Evolutionary conservation across 2,888 invertebrate species (phyloP).

Genomic region (Euplexia lucipara): DNA sequence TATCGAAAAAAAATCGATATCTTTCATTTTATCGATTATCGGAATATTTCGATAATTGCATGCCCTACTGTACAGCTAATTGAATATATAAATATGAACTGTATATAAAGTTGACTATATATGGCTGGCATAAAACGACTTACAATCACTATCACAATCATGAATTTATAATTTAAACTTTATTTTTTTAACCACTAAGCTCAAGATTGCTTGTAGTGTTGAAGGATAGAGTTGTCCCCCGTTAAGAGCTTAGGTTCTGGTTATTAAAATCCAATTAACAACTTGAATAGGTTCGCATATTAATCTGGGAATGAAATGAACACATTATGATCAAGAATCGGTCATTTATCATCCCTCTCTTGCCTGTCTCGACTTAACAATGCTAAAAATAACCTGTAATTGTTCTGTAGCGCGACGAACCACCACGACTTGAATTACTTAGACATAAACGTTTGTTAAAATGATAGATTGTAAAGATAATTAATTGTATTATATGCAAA

Average conservation of each 20-base stretch:
- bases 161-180: slow-evolving; percentile 26
- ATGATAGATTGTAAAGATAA: too few relatives aligned
- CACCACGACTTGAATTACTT: slow-evolving; percentile 13
- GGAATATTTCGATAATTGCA: too few relatives aligned
- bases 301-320: slow-evolving; percentile 44
- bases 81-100: slow-evolving; percentile 57
- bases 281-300: slow-evolving; percentile 43
- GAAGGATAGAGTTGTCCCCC: slow-evolving; percentile 24
- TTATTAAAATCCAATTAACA: slow-evolving; percentile 51
- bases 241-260: slow-evolving; percentile 40
- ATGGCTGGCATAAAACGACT: slow-evolving; percentile 28
- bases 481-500: too few relatives aligned
- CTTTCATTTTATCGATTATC: too few relatives aligned
- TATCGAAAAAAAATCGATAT: too few relatives aligned
- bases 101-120: slow-evolving; percentile 51
- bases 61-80: slow-evolving; percentile 50
- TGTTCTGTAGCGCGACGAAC: slow-evolving; percentile 35
- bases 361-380: slow-evolving; percentile 20
- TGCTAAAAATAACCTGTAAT: slow-evolving; percentile 26
- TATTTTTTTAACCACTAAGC: slow-evolving; percentile 13
- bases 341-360: slow-evolving; percentile 43
- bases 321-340: slow-evolving; percentile 32
- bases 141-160: slow-evolving; percentile 35
- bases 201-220: slow-evolving; percentile 18
- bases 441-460: neutral